Evolutionary conservation across 2,797 vertebrate species (phyloP), one percentile per base, ranked within the genome.

Genomic region (Balearica regulorum): DNA sequence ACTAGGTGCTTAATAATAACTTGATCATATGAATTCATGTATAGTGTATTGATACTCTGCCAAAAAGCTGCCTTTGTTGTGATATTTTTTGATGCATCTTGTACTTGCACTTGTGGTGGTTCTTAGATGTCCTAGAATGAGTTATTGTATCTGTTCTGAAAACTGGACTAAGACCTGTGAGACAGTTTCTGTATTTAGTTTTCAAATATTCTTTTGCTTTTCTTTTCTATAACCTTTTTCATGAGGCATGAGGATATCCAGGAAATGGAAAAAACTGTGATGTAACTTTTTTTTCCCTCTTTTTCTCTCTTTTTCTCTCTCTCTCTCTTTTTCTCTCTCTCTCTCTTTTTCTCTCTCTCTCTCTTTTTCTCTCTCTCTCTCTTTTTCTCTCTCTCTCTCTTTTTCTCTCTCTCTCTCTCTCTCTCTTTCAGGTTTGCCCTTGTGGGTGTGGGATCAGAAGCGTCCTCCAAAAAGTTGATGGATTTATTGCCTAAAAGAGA

Each of bases 401-500:
- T n/a, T n/a, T n/a, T n/a, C n/a, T n/a, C n/a, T n/a, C n/a, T n/a
- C 39, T 12, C 39, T 11, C 39, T 39, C 13, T 39, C 13, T 16
- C 48, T 90, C 73, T n/a, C 16, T 92, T 96, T 93, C 95, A 99
- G 99, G 93, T 99, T 99, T 98, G 99, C 99, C 24, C 98, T 99
- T 85, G 99, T 99, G 95, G 99, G 99, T 97, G 99, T 99, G 93
- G 99, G 99, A 94, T 99, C 99, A 0, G 99, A 99, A 96, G 98
- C 98, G 46, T 99, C 99, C 31, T 99, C 99, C 92, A 99, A 99
- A 97, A 99, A 99, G 96, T 91, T 99, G 90, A 98, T 99, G 99
- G 99, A 99, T 94, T 98, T 99, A 62, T 98, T 99, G 78, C 99
- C 99, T 79, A 99, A 99, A 97, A 98, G 99, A 97, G 99, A 99